Evolutionary conservation across 2,888 invertebrate genomes (phyloP).

Genomic region (Netelia inedita): DNA sequence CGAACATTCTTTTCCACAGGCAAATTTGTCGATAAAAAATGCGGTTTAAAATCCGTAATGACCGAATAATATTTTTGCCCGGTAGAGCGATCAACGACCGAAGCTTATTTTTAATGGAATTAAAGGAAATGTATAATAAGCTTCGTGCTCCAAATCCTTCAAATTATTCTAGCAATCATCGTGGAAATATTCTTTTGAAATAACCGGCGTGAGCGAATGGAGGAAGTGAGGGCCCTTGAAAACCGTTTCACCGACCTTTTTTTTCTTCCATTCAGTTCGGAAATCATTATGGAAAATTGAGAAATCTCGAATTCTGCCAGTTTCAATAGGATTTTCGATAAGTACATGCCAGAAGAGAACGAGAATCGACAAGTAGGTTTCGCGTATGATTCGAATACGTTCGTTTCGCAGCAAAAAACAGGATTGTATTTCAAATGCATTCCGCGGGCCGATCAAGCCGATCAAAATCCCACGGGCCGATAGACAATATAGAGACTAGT

Average conservation of each 20-base stretch:
- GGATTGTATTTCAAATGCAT: slow-evolving; percentile 43
- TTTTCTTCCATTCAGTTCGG: slow-evolving; percentile 38
- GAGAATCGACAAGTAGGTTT: slow-evolving; percentile 17
- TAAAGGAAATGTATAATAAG: neutral
- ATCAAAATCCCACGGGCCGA: slow-evolving; percentile 34
- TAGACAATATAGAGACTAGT: neutral
- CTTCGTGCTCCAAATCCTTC: neutral
- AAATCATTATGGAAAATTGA: slow-evolving; percentile 63
- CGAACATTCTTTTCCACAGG: neutral
- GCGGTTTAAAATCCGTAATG: neutral
- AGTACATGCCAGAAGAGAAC: slow-evolving; percentile 5
- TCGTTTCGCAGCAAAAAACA: slow-evolving; percentile 38
- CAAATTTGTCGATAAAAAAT: neutral
- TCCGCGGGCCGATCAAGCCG: slow-evolving; percentile 43
- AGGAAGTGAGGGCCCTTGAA: slow-evolving; percentile 2
- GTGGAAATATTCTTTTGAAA: neutral
- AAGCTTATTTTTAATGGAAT: neutral
- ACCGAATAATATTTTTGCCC: neutral
- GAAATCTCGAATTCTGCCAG: slow-evolving; percentile 35
- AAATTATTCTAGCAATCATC: neutral
- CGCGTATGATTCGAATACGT: slow-evolving; percentile 34
- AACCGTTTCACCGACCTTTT: neutral
- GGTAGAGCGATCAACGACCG: neutral
- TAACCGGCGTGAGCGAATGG: neutral
- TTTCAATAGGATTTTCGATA: slow-evolving; percentile 24